These are phyloP conservation scores for Calypte anna DNA, from an alignment of 2,113 vertebrate genomes.

Conservation along the genomic window DNA sequence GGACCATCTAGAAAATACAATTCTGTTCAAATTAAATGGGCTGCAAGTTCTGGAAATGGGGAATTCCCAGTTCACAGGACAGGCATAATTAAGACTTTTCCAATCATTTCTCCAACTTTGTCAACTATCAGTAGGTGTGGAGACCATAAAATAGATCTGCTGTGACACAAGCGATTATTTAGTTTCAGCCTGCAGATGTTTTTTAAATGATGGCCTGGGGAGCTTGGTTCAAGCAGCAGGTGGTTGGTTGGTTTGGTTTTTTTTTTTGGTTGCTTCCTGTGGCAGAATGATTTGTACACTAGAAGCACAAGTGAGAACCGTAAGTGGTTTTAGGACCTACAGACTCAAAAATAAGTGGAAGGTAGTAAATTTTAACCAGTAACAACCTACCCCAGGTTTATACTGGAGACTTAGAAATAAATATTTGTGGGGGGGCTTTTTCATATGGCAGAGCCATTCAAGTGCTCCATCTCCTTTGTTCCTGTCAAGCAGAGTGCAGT, in stretches of 20 bases:
- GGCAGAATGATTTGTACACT: background rate
- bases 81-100: background rate
- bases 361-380: background rate
- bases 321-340: background rate
- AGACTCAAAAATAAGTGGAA: background rate
- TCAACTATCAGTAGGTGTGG: background rate
- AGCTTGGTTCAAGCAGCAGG: background rate
- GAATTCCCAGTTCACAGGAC: background rate
- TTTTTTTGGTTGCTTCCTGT: background rate
- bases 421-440: background rate
- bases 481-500: background rate
- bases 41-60: background rate
- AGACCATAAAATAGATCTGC: background rate
- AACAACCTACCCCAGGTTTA: background rate
- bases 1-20: background rate
- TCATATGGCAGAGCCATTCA: background rate
- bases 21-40: background rate
- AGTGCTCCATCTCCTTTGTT: background rate
- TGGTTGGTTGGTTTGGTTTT: too few species aligned
- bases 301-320: background rate
- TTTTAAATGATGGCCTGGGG: background rate
- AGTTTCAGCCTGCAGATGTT: background rate
- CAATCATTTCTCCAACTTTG: fast-evolving
- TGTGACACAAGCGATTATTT: background rate
- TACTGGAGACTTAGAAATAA: background rate